Evolutionary conservation across 2,888 invertebrate species (phyloP), one percentile per base, ranked within the genome.

Genomic region (Drosophila dives): DNA sequence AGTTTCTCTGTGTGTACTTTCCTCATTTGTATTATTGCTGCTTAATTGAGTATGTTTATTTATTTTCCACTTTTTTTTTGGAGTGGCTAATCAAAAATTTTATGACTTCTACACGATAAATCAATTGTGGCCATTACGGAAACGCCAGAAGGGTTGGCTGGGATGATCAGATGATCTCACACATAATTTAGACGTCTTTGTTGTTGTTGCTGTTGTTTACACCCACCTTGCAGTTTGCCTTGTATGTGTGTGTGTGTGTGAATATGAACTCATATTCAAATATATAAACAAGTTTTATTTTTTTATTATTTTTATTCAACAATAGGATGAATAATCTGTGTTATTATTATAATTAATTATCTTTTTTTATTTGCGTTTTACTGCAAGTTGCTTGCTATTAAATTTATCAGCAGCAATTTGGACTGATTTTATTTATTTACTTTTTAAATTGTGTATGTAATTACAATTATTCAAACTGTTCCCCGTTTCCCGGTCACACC

Each of bases 121-220:
- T 83, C 80, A 85, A 82, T 85, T 67, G 68, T 32, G 59, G 58
- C 20, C 55, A 75, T 58, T 64, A 20, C 65, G 56, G 61, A 64
- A 67, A 49, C 48, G 70, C 51, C 64, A 65, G 49, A 60, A 54
- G 55, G 53, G 40, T 42, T 61, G 34, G 42, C 23, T 61, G 34
- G 48, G 20, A 56, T n/a, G n/a, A n/a, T n/a, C n/a, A n/a, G 81
- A 74, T 71, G 84, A 90, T 86, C 89, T 90, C 86, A 88, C 75
- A 74, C 71, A 66, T 51, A 62, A 73, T 61, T 61, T 48, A 56
- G 48, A 29, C 29, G 5, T 29, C 56, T 60, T 55, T 64, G 67
- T 26, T 17, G 34, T 64, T 40, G 17, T 40, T 53, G 53, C 29
- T 67, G 12, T 11, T 38, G 36, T 8, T 15, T n/a, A 68, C 79